Percentiles rank a stretch among this genome's conserved stretches.
Conservation (phyloP, 2,113 vertebrate species). For the Chinchilla lanigera region DNA sequence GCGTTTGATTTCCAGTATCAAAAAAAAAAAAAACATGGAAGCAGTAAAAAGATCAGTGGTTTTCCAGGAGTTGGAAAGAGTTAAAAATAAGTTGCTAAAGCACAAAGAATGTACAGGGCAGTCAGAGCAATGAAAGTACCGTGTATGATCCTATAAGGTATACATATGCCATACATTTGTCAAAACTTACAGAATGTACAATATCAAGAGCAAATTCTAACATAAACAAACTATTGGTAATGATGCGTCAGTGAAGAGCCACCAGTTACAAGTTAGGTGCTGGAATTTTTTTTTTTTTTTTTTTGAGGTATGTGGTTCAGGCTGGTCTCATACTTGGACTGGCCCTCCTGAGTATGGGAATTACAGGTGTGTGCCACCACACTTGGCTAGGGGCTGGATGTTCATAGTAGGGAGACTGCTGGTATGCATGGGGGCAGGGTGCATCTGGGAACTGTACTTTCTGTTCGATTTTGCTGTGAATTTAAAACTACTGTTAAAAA, state of each 20-base stretch:
- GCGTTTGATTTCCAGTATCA: too few relatives aligned
- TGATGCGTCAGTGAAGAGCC: background rate
- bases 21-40: background rate
- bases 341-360: background rate
- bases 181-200: background rate
- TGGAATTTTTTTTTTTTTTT: background rate
- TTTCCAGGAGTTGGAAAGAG: background rate
- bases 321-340: too few relatives aligned
- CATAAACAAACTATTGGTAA: background rate
- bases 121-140: background rate
- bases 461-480: background rate
- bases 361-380: background rate
- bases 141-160: background rate
- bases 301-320: background rate
- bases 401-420: background rate
- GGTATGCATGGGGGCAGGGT: background rate
- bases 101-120: background rate
- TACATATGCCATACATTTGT: background rate
- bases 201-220: background rate
- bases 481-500: too few relatives aligned
- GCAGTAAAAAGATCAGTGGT: constrained; percentile 3
- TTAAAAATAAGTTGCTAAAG: background rate
- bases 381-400: background rate
- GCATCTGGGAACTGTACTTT: background rate
- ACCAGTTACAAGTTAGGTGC: background rate